A percentile compares a stretch with the other conserved stretches of the same genome.
phyloP scores from a whole-genome alignment of 2,888 invertebrate species.

The Chydorus sphaericus region DNA sequence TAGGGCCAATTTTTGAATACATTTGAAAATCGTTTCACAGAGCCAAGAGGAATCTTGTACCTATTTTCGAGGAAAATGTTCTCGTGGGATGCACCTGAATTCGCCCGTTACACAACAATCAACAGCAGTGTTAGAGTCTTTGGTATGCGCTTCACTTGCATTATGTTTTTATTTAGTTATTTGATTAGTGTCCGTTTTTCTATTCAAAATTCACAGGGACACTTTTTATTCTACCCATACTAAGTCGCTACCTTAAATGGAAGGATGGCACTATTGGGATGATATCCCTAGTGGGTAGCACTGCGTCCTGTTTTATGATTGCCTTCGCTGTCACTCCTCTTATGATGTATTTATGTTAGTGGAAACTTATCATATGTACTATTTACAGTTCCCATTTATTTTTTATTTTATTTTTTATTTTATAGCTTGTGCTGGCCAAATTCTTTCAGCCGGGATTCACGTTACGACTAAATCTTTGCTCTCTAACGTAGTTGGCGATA shows the following conservation, averaged over 20 bases:
- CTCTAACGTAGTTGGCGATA: too few relatives aligned
- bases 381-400: too few relatives aligned
- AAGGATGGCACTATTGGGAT: not conserved
- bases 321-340: not conserved
- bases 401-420: too few relatives aligned
- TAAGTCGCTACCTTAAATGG: not conserved
- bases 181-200: too few relatives aligned
- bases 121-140: not conserved
- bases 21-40: too few relatives aligned
- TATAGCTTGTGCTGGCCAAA: too few relatives aligned
- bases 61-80: slow-evolving; percentile 10
- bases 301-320: not conserved
- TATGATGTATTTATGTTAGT: not conserved
- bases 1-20: not conserved
- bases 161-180: too few relatives aligned
- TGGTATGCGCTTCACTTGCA: not conserved
- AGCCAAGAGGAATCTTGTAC: not conserved
- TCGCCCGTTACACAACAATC: not conserved
- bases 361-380: not conserved
- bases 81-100: slow-evolving; percentile 11
- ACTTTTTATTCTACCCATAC: not conserved
- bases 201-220: too few relatives aligned
- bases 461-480: too few relatives aligned
- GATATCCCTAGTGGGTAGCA: not conserved
- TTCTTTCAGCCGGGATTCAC: too few relatives aligned